phyloP scores from a whole-genome alignment of 2,113 vertebrate species.

The Peucedramus taeniatus region DNA sequence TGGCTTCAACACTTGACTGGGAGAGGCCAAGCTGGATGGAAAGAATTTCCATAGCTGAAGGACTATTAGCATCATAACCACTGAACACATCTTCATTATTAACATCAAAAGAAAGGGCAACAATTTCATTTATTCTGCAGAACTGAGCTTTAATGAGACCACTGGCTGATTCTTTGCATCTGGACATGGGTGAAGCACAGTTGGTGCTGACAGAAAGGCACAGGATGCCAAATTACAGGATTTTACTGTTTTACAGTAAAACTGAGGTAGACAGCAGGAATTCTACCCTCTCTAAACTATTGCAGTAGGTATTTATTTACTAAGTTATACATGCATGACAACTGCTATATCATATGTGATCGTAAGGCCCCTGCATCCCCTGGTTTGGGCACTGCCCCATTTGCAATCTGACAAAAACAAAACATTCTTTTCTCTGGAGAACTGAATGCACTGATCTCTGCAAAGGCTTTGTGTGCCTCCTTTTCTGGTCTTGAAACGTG shows the following conservation, averaged over 20 bases:
- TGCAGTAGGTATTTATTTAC: neutral
- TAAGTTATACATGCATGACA: neutral
- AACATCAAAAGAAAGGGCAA: neutral
- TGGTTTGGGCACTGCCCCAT: neutral
- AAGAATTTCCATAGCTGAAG: neutral
- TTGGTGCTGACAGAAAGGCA: neutral
- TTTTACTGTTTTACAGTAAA: neutral
- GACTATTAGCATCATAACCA: neutral
- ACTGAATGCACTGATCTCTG: neutral
- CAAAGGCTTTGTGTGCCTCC: neutral
- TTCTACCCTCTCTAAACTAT: neutral
- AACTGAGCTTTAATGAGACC: neutral
- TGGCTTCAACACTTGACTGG: neutral
- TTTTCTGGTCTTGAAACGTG: neutral
- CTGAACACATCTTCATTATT: neutral
- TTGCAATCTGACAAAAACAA: neutral
- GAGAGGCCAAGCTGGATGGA: neutral
- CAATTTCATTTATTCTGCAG: neutral
- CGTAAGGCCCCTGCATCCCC: neutral
- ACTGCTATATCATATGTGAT: neutral
- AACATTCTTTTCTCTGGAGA: neutral
- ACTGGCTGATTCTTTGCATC: neutral
- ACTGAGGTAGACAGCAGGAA: neutral
- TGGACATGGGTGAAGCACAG: neutral
- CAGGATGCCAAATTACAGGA: neutral